These are phyloP conservation scores for Ips nitidus DNA, from an alignment of 1,140 invertebrate species.

Conservation along the genomic window DNA sequence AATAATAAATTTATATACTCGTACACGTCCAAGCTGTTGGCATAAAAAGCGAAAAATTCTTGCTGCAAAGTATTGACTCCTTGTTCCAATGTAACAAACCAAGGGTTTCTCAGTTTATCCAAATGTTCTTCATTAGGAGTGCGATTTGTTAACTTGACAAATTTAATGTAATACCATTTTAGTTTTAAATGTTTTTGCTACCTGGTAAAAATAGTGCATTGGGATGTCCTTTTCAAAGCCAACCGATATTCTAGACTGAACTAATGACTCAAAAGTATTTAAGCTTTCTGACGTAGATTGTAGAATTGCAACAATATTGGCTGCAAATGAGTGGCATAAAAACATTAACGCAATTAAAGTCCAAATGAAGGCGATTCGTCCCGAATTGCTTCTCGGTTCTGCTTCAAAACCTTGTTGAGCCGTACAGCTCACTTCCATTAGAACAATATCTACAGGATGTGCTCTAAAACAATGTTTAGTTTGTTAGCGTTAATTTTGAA, in stretches of 20 bases:
- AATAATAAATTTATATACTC: slow-evolving; percentile 63
- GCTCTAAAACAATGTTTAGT: background rate
- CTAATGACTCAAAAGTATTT: slow-evolving; percentile 51
- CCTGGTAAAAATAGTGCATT: slow-evolving; percentile 58
- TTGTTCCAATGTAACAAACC: slow-evolving; percentile 59
- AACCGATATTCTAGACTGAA: slow-evolving; percentile 58
- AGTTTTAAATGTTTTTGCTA: background rate
- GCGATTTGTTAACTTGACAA: background rate
- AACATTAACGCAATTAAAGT: slow-evolving; percentile 47
- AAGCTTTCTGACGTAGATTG: slow-evolving; percentile 55
- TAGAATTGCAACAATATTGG: slow-evolving; percentile 54
- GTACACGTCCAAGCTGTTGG: slow-evolving; percentile 59
- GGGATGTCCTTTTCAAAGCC: slow-evolving; percentile 60
- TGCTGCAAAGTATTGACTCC: slow-evolving; percentile 58
- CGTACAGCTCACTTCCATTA: slow-evolving; percentile 25
- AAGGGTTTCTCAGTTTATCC: slow-evolving; percentile 55
- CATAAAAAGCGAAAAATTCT: slow-evolving; percentile 65
- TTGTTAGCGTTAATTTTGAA: too few relatives aligned
- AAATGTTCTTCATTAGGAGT: background rate
- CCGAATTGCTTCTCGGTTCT: slow-evolving; percentile 55
- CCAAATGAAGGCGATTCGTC: slow-evolving; percentile 46
- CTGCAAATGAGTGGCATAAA: slow-evolving; percentile 50
- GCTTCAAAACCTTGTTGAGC: slow-evolving; percentile 31
- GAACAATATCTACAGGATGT: slow-evolving; percentile 20
- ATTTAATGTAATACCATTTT: background rate